phyloP scores from a whole-genome alignment of 2,113 vertebrate genomes.

The Ancistrus triradiatus region DNA sequence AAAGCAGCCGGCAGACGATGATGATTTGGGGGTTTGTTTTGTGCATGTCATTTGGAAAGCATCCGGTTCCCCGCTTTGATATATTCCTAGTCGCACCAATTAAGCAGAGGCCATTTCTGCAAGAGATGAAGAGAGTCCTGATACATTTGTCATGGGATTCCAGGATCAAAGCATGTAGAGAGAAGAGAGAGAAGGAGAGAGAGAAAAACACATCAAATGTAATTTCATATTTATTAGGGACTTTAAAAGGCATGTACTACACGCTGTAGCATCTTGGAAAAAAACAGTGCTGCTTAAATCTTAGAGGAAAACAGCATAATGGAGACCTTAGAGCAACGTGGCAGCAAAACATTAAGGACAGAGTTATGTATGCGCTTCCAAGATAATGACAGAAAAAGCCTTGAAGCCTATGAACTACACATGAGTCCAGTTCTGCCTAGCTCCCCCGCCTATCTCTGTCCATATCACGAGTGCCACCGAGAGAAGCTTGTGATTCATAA shows the following conservation, averaged over 20 bases:
- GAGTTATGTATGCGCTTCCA: too few species aligned
- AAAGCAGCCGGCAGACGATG: conserved; percentile 31
- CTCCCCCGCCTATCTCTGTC: conserved; percentile 38
- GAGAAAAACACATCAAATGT: conserved; percentile 53
- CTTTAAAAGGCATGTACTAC: conserved; percentile 62
- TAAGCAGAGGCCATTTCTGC: conserved; percentile 62
- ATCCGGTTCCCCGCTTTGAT: conserved; percentile 66
- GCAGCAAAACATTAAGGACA: conserved; percentile 55
- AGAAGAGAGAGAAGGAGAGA: conserved; percentile 45
- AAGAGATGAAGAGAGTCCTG: conserved; percentile 62
- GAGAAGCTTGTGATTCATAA: conserved; percentile 50
- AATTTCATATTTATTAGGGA: conserved; percentile 65
- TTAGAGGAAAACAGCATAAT: conserved; percentile 51
- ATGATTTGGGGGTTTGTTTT: conserved; percentile 44
- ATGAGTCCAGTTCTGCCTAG: conserved; percentile 43
- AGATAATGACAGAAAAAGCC: conserved; percentile 58
- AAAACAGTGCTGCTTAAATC: too few species aligned
- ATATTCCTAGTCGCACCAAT: conserved; percentile 67
- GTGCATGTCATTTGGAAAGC: conserved; percentile 59
- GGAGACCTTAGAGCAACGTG: conserved; percentile 58
- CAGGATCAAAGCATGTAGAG: conserved; percentile 63
- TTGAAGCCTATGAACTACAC: conserved; percentile 51
- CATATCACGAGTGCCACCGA: conserved; percentile 58
- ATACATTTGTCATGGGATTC: conserved; percentile 66
- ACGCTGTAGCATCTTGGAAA: conserved; percentile 51